Conservation (phyloP, 2,113 vertebrate species). For the Gallinago paraguaiae region DNA sequence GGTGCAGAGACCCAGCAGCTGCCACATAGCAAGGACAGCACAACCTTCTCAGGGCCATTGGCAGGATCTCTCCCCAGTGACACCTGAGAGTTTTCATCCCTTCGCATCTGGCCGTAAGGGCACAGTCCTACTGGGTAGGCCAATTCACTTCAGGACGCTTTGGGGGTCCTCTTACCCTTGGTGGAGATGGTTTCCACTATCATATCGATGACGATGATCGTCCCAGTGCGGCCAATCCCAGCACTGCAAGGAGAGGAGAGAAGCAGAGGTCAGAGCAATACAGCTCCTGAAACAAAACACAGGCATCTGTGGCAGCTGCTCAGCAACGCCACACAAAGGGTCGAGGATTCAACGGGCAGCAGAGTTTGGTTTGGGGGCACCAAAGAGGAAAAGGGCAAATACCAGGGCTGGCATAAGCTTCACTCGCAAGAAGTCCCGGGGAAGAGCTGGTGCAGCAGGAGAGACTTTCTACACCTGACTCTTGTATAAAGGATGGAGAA, state of each 20-base stretch:
- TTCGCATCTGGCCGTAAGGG: neutral
- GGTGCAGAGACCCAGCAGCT: neutral
- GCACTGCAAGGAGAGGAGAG: conserved; percentile 81
- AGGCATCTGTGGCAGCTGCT: neutral
- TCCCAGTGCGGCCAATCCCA: conserved; percentile 95
- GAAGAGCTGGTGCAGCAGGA: neutral
- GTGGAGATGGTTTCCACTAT: conserved; percentile 86
- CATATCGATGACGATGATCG: conserved; percentile 96
- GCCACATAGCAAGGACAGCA: neutral
- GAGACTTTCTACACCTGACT: neutral
- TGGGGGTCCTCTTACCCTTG: conserved; percentile 79
- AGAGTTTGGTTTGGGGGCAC: neutral
- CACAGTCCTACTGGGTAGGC: neutral
- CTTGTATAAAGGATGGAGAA: neutral
- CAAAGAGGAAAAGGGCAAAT: neutral
- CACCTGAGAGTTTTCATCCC: neutral
- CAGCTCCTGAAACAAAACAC: neutral
- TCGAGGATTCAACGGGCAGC: neutral
- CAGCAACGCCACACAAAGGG: neutral
- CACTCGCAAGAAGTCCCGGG: neutral
- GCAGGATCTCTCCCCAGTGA: neutral
- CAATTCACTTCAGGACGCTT: neutral
- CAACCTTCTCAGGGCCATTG: neutral
- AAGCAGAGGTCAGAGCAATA: conserved; percentile 11
- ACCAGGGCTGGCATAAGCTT: neutral